Conservation (phyloP, 2,888 invertebrate genomes). For the Rhagium mordax region DNA sequence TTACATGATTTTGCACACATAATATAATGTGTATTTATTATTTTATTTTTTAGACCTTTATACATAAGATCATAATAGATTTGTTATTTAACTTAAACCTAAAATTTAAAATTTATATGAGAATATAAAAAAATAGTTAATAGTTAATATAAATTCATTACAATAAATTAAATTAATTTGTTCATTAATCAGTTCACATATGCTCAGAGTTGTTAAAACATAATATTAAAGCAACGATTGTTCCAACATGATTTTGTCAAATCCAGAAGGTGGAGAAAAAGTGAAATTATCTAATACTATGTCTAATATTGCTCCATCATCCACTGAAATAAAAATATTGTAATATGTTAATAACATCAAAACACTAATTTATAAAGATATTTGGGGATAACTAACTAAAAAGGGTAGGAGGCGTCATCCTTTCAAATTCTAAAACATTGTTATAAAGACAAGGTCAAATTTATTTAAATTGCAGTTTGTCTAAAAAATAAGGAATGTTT, state of each 20-base stretch:
- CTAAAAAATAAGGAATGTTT: too few relatives aligned
- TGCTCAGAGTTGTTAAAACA: conserved; percentile 43
- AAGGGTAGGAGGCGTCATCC: too few relatives aligned
- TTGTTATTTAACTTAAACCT: neutral
- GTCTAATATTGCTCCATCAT: conserved; percentile 98
- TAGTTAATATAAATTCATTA: conserved; percentile 31
- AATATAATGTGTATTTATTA: neutral
- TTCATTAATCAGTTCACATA: conserved; percentile 37
- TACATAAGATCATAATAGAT: neutral
- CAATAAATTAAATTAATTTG: conserved; percentile 40
- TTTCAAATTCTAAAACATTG: too few relatives aligned
- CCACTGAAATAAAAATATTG: conserved; percentile 79
- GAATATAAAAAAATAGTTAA: neutral
- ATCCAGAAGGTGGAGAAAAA: conserved; percentile 88
- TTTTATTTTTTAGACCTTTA: neutral
- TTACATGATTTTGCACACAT: too few relatives aligned
- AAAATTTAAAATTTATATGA: neutral
- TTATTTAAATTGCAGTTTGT: too few relatives aligned
- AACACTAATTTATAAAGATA: too few relatives aligned
- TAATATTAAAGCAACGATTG: conserved; percentile 90
- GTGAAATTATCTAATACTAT: conserved; percentile 92
- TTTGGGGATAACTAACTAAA: too few relatives aligned
- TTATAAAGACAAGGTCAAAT: too few relatives aligned
- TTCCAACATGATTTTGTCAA: conserved; percentile 96
- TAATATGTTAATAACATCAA: too few relatives aligned